Base-by-base conservation (phyloP, 2,113 vertebrate genomes). In the Pardalotus punctatus region DNA sequence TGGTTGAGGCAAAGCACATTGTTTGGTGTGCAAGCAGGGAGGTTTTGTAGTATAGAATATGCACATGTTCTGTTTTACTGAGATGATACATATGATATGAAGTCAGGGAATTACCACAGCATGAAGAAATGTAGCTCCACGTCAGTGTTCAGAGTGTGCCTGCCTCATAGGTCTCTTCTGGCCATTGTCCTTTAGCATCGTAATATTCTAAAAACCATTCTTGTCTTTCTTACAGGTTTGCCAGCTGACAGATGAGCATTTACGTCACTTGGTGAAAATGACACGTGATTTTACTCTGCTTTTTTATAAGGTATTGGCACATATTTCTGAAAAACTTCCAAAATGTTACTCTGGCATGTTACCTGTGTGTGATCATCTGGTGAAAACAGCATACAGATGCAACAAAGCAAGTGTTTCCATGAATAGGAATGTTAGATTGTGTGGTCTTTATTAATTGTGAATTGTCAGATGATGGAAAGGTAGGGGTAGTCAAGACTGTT, bases 261-360 rank as follows among this genome's bases (percentile, higher is more conserved):
- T 97, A 73, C 95, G 74, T 89, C 98, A 98, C 93, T 77, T 99
- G 88, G 99, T 99, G 94, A 99, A 99, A 97, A 99, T 99, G 99
- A 98, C 97, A 6, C 98, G 98, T 23, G 98, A 99, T 94, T 99
- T 99, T 96, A 98, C 98, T 27, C 92, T 99, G 42, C 98, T 99
- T 38, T 99, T 99, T 97, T 99, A 99, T 94, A 99, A 98, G 98
- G 99, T 99, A 97, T 94, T 95, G 81, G 8, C n/a, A 53, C 38
- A 25, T 40, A 12, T 29, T 91, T 91, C 17, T 91, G 50, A 65
- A 64, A 72, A 56, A 38, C 24, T 36, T 71, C 20, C 40, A 81
- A 45, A 93, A 48, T 61, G 56, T 82, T 65, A 28, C 33, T 77
- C 48, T 23, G 25, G 24, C 33, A 14, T 66, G 18, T 58, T 93